Conservation (phyloP, 92 coral and sea anemone genomes). For the Porites evermanni region DNA sequence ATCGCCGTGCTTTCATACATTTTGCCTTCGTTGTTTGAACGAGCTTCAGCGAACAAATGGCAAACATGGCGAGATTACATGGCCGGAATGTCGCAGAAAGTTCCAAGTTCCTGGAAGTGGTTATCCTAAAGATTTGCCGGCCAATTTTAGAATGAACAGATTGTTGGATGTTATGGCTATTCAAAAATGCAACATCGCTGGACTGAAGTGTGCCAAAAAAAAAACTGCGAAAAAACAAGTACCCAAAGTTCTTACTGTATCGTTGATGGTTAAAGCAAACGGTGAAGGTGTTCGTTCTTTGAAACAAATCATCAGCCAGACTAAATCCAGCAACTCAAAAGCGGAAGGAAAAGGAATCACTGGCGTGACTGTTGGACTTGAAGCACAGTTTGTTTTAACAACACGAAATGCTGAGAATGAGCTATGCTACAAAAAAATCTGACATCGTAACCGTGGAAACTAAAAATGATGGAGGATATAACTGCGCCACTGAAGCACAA, state of each 20-base stretch:
- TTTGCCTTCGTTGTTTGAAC: not conserved
- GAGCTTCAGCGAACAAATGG: not conserved
- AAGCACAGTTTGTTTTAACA: not conserved
- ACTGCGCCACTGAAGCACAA: not conserved
- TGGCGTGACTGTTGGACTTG: not conserved
- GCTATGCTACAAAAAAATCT: not conserved
- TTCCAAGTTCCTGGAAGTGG: not conserved
- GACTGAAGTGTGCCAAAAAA: constrained; percentile 17
- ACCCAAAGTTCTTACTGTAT: constrained; percentile 25
- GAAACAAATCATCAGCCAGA: not conserved
- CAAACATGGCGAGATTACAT: not conserved
- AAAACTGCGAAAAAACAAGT: constrained; percentile 42
- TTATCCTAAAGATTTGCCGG: constrained; percentile 3
- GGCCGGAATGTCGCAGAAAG: not conserved
- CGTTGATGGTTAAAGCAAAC: not conserved
- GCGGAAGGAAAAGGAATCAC: not conserved
- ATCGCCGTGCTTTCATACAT: not conserved
- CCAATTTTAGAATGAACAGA: constrained; percentile 49
- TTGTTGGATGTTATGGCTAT: constrained; percentile 40
- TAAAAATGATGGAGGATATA: constrained; percentile 9
- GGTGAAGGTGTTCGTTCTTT: constrained; percentile 9
- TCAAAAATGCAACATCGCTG: not conserved
- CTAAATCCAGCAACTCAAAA: not conserved
- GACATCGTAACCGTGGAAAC: not conserved
- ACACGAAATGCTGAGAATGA: too few species aligned